Evolutionary conservation across 2,797 vertebrate genomes (phyloP).

Genomic region (Anguilla megastoma): DNA sequence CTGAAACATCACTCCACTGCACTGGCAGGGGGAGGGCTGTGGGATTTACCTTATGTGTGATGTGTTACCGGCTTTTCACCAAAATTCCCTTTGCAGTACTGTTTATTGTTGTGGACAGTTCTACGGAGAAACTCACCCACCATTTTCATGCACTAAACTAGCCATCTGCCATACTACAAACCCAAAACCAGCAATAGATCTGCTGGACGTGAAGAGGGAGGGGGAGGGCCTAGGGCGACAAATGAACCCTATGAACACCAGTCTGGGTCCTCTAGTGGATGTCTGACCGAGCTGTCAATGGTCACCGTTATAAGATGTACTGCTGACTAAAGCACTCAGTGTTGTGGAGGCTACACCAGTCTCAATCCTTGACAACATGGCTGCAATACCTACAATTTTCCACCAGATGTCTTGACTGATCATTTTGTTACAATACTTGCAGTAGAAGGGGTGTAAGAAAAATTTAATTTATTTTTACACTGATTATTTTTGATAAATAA

Average conservation of each 20-base stretch:
- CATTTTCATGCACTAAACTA: background rate
- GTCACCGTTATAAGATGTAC: background rate
- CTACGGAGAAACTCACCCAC: background rate
- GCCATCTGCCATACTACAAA: too few species aligned
- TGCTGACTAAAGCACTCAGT: background rate
- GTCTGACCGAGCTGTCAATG: background rate
- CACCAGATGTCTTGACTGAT: slow-evolving; percentile 60
- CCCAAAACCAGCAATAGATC: too few species aligned
- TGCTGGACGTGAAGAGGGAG: too few species aligned
- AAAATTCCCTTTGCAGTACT: background rate
- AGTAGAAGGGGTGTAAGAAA: background rate
- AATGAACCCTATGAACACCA: background rate
- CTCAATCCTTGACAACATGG: background rate
- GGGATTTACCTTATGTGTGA: background rate
- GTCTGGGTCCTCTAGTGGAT: background rate
- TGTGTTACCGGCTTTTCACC: background rate
- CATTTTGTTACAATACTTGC: slow-evolving; percentile 15
- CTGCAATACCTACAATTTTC: slow-evolving; percentile 35
- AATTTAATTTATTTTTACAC: background rate
- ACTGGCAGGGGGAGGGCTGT: background rate
- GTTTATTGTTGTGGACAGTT: background rate
- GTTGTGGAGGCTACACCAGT: background rate
- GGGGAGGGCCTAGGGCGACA: background rate
- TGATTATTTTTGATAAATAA: background rate
- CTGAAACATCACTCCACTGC: background rate